Percentiles rank a stretch among this genome's conserved stretches.
Conservation (phyloP, 2,113 vertebrate species). For the Tragelaphus scriptus region DNA sequence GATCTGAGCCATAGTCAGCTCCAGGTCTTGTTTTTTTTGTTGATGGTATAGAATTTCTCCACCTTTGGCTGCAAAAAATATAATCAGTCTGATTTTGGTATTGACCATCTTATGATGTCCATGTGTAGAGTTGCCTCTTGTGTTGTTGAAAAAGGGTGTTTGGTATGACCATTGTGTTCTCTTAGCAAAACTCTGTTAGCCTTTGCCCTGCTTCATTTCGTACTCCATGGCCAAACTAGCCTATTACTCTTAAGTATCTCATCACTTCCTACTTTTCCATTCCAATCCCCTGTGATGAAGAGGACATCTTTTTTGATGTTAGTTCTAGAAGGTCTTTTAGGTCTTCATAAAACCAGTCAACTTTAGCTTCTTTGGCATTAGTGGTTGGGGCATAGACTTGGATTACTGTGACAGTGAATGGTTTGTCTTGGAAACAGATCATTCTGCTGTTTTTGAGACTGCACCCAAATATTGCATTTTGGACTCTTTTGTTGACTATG, state of each 20-base stretch:
- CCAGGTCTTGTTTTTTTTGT: background rate
- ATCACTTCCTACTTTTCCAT: background rate
- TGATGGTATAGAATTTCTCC: background rate
- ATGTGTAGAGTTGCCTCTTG: background rate
- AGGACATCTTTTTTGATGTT: background rate
- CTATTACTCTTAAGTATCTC: background rate
- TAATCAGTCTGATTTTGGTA: background rate
- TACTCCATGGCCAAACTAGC: background rate
- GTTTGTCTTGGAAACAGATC: background rate
- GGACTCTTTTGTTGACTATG: background rate
- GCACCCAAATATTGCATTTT: background rate
- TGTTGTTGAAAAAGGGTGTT: background rate
- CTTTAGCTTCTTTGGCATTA: background rate
- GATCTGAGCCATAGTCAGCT: background rate
- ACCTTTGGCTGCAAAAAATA: background rate
- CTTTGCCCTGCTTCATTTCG: background rate
- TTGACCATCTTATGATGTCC: background rate
- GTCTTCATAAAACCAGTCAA: background rate
- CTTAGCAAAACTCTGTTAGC: background rate
- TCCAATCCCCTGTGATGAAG: background rate
- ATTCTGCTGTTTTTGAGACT: background rate
- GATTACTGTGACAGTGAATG: background rate
- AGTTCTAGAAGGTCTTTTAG: background rate
- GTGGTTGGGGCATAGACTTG: background rate
- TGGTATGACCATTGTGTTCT: background rate